Base-by-base conservation (phyloP, 2,888 invertebrate genomes). In the Dicyrtoma fusca region DNA sequence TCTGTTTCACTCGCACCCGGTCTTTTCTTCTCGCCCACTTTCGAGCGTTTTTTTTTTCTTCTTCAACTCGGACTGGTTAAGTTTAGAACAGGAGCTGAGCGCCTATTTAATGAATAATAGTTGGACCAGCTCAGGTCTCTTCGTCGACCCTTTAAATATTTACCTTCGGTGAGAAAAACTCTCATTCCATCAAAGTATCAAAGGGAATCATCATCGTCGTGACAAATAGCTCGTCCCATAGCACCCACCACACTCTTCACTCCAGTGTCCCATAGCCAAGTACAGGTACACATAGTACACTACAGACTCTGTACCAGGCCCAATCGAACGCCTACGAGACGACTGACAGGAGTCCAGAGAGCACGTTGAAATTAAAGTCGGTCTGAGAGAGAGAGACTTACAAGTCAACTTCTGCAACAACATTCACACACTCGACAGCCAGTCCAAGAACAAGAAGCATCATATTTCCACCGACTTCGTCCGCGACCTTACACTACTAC, bases 121-220 rank as follows among this genome's bases (percentile, higher is more conserved):
- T 17, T 61, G 61, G 49, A 23, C 64, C 25, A 49, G 64, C 51
- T 49, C 51, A 26, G 51, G 51, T 49, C 64, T 45, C 63, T 23
- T 49, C 49, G 72, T 49, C 49, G 72, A 72, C 72, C 72, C 72
- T 72, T 72, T 72, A 72, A 68, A 72, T 72, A 69, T 63, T 69
- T 57, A 55, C 53, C 68, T 51, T 68, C 72, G 14, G 34, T 14
- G n/a, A 63, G 55, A 69, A 64, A 63, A 53, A 62, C 62, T 69
- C 68, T 72, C 72, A 72, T 62, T 72, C 47, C 45, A 68, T 68
- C 69, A 68, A 47, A 53, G 63, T 26, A 68, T 68, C 69, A 68
- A 47, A 53, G 63, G 63, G 68, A 61, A 62, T 72, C 68, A 44
- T 69, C 72, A 55, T 62, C 59, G 66, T 26, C 55, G 49, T 55